Base-by-base conservation (phyloP, 1,140 invertebrate genomes). In the Drosophila asahinai region DNA sequence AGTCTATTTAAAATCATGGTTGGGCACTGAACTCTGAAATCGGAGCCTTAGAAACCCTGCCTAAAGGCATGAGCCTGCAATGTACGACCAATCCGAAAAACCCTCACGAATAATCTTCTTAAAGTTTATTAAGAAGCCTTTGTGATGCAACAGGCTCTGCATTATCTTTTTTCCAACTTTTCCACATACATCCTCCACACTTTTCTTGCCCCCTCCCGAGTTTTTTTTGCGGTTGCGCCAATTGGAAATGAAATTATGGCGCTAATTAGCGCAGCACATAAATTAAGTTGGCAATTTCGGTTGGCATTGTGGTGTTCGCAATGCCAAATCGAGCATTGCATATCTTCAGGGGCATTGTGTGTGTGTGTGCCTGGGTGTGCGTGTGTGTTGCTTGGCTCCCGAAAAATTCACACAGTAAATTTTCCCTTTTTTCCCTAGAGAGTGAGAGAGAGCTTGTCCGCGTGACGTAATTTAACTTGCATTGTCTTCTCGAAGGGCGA, bases 251-350 rank as follows among this genome's bases (percentile, higher is more conserved):
- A 89, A 89, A 89, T 89, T 89, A 89, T 77, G 86, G 78, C 67
- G 81, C 81, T 89, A 89, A 89, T 89, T 89, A 89, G 75, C 73
- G 59, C 54, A 52, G 86, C 62, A 52, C 83, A 81, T 89, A 86
- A 89, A 86, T 89, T 89, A 89, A 80, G 81, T 62, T 82, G 78
- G 75, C 86, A 90, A 90, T 90, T 90, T 90, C 74, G 75, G 78
- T 57, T 68, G 79, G 77, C 79, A 90, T 90, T 90, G 86, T 90
- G 86, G 68, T 55, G 12, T 45, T 70, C 60, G 54, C 66, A 48
- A 38, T 43, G 42, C 73, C 77, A 83, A 81, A 82, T 81, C 81
- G 67, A 65, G 68, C 55, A 48, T 71, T 77, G 77, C 82, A 86
- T 67, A 81, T 73, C 47, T 62, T 51, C 57, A 52, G 73, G 73